Conservation (phyloP, 2,113 vertebrate species). For the Meriones unguiculatus region DNA sequence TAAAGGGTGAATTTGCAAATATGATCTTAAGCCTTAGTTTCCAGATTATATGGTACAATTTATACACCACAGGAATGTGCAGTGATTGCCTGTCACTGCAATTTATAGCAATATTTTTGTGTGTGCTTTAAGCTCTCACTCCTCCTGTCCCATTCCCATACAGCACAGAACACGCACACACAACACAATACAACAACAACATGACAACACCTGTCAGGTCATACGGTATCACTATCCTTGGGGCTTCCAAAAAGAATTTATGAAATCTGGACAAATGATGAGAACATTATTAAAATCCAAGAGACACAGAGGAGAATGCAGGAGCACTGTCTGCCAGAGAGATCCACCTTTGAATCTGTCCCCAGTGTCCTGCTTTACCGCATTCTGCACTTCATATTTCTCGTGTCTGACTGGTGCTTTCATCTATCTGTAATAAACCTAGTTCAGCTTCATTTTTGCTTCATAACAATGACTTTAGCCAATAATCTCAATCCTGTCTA, state of each 20-base stretch:
- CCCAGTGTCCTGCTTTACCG: neutral
- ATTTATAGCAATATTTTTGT: neutral
- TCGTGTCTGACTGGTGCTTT: neutral
- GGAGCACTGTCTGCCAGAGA: neutral
- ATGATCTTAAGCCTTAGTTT: neutral
- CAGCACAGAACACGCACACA: neutral
- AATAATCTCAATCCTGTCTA: neutral
- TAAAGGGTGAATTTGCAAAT: constrained; percentile 3
- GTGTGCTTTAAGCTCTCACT: neutral
- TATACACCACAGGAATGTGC: neutral
- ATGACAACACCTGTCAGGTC: neutral
- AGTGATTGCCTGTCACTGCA: neutral
- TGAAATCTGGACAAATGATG: constrained; percentile 22
- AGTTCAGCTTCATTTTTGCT: neutral
- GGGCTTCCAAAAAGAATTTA: neutral
- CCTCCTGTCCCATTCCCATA: neutral
- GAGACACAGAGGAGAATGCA: neutral
- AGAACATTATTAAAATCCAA: neutral
- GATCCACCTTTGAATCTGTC: neutral
- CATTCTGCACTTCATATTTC: neutral
- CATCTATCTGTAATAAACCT: neutral
- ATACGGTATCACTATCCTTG: neutral
- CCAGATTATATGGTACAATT: neutral
- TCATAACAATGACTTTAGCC: neutral
- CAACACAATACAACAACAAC: neutral